phyloP scores from a whole-genome alignment of 92 coral and sea anemone species.

The Hydrozoanthus gracilis region DNA sequence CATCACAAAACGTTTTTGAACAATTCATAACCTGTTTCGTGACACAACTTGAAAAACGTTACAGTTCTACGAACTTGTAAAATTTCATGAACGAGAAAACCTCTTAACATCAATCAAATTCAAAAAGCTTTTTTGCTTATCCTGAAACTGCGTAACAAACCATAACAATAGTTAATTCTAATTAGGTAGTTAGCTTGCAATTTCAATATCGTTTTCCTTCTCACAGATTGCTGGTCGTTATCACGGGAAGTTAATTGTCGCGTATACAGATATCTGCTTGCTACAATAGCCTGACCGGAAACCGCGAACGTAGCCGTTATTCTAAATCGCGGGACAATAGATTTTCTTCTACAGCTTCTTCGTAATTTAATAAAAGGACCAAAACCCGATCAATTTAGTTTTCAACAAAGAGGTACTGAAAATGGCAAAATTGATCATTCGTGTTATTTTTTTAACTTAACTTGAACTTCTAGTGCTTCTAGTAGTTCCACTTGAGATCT shows the following conservation, averaged over 20 bases:
- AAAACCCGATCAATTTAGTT: not conserved
- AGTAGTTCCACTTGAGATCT: not conserved
- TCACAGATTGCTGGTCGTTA: constrained; percentile 10
- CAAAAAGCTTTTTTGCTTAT: not conserved
- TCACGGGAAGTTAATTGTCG: constrained; percentile 40
- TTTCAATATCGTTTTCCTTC: not conserved
- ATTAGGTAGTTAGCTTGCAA: constrained; percentile 35
- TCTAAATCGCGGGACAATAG: not conserved
- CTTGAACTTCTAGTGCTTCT: not conserved
- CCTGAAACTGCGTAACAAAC: not conserved
- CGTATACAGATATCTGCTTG: constrained; percentile 5
- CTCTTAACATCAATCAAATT: not conserved
- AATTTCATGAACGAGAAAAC: not conserved
- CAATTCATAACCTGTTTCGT: not conserved
- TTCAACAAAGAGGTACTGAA: not conserved
- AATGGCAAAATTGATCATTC: not conserved
- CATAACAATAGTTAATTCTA: constrained; percentile 21
- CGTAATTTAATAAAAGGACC: not conserved
- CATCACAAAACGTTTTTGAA: not conserved
- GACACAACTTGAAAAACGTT: not conserved
- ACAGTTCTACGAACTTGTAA: not conserved
- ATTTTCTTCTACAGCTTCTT: not conserved
- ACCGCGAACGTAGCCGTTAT: constrained; percentile 30
- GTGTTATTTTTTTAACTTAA: not conserved
- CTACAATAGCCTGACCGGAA: constrained; percentile 15